phyloP scores from a whole-genome alignment of 1,140 invertebrate species.

The Apolygus lucorum region DNA sequence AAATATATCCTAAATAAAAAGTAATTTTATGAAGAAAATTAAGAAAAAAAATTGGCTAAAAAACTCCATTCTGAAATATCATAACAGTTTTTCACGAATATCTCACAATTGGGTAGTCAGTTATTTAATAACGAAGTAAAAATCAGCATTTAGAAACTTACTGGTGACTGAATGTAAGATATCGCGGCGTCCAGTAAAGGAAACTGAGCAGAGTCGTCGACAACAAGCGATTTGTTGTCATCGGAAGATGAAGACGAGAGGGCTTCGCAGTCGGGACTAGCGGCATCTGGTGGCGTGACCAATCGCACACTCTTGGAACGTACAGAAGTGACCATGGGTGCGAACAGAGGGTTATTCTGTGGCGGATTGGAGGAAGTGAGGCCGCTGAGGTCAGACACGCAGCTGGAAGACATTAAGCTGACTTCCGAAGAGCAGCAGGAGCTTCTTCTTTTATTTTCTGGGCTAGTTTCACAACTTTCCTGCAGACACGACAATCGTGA shows the following conservation, averaged over 20 bases:
- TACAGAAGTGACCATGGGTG: conserved; percentile 18
- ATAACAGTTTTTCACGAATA: no score
- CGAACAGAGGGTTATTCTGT: conserved; percentile 30
- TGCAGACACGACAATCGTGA: no score
- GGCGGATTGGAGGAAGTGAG: conserved; percentile 5
- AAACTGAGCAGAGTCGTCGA: conserved; percentile 18
- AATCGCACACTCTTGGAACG: conserved; percentile 16
- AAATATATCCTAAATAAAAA: no score
- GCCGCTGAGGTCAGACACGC: not conserved
- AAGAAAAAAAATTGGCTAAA: no score
- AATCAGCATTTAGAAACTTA: no score
- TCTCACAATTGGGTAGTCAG: no score
- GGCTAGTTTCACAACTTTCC: conserved; percentile 17
- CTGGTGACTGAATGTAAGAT: conserved; percentile 56
- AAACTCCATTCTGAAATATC: no score
- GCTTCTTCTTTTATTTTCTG: conserved; percentile 5
- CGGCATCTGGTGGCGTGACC: conserved; percentile 10
- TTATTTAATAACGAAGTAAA: no score
- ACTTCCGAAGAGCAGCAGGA: conserved; percentile 18
- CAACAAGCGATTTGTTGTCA: conserved; percentile 21
- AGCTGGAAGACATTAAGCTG: conserved; percentile 10
- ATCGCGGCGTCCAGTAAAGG: conserved; percentile 51
- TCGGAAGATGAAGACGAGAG: conserved; percentile 9
- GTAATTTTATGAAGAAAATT: no score
- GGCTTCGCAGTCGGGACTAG: not conserved